Evolutionary conservation across 1,140 invertebrate genomes (phyloP).

Genomic region (Steinernema khuongi): DNA sequence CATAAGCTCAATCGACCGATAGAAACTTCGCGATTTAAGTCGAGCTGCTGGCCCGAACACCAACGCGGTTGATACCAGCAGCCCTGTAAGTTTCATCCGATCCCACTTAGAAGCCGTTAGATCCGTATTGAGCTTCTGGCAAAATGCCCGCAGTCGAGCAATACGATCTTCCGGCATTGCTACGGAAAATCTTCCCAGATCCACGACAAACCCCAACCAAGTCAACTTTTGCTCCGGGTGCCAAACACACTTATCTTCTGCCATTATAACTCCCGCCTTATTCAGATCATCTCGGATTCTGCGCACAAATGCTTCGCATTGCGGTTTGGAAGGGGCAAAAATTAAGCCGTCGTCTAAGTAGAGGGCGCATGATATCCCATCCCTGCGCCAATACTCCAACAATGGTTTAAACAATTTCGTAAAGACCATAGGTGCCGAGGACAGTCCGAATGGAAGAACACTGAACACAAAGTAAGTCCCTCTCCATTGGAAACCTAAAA

Average conservation of each 20-base stretch:
- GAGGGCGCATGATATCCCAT: background rate
- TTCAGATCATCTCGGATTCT: background rate
- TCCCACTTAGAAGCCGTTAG: background rate
- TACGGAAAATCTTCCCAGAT: background rate
- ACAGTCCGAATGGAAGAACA: background rate
- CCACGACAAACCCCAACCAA: background rate
- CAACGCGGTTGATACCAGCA: background rate
- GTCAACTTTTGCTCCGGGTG: background rate
- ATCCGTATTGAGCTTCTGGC: background rate
- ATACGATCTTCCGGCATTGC: background rate
- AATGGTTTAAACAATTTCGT: background rate
- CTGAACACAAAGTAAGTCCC: background rate
- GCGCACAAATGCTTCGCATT: background rate
- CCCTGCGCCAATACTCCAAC: background rate
- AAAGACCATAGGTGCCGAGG: background rate
- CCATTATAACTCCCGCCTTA: background rate
- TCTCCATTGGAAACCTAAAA: background rate
- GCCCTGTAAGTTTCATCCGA: background rate
- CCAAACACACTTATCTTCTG: background rate
- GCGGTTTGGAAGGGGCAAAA: background rate
- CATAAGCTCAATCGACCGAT: background rate
- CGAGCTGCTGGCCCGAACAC: background rate
- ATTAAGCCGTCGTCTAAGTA: background rate
- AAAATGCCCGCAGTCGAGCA: background rate
- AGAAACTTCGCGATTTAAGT: background rate